Evolutionary conservation across 1,140 invertebrate species (phyloP).

Genomic region (Rhynchophorus ferrugineus): DNA sequence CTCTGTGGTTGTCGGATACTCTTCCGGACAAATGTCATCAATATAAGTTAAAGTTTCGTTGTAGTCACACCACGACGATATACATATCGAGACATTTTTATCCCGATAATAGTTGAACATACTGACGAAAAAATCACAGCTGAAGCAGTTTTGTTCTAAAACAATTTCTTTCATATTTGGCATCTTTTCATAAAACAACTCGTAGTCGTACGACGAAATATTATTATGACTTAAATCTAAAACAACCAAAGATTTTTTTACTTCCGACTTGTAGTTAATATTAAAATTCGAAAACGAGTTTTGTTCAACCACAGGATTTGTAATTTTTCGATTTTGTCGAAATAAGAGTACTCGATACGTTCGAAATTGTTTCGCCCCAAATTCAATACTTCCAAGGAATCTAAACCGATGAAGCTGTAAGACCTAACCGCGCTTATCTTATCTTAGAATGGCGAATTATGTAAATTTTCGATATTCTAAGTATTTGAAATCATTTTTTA

Average conservation of each 20-base stretch:
- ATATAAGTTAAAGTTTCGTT: slow-evolving; percentile 26
- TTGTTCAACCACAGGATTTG: slow-evolving; percentile 34
- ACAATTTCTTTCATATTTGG: slow-evolving; percentile 33
- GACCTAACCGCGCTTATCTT: too few species aligned
- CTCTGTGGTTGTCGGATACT: slow-evolving; percentile 1
- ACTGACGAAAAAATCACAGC: too few species aligned
- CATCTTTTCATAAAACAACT: slow-evolving; percentile 28
- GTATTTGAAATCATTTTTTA: too few species aligned
- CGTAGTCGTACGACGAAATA: slow-evolving; percentile 29
- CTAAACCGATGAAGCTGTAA: too few species aligned
- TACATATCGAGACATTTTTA: slow-evolving; percentile 29
- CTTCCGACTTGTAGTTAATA: slow-evolving; percentile 26
- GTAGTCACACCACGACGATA: slow-evolving; percentile 22
- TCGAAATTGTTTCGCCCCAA: too few species aligned
- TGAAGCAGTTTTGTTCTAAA: slow-evolving; percentile 26
- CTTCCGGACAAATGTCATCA: slow-evolving; percentile 22
- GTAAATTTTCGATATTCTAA: too few species aligned
- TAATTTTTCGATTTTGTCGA: too few species aligned
- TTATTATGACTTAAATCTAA: slow-evolving; percentile 31
- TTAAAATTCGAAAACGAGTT: slow-evolving; percentile 30
- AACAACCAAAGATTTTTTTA: slow-evolving; percentile 26
- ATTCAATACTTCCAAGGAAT: too few species aligned
- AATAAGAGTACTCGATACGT: too few species aligned
- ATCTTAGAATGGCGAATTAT: too few species aligned
- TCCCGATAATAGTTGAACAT: slow-evolving; percentile 31